phyloP scores from a whole-genome alignment of 2,797 vertebrate genomes.

The Carduelis carduelis region DNA sequence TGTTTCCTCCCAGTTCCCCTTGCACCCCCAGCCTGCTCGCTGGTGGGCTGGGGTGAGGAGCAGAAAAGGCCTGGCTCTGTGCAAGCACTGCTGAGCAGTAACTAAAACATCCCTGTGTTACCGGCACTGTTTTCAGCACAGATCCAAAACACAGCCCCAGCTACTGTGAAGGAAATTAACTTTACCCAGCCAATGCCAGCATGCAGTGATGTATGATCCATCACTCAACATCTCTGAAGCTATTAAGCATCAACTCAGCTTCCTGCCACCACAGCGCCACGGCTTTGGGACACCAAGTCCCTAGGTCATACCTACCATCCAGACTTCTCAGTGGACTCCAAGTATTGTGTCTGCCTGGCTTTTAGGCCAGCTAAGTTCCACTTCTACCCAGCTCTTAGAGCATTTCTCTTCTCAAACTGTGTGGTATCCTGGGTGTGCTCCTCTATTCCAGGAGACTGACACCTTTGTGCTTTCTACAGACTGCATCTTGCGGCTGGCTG shows the following conservation, averaged over 20 bases:
- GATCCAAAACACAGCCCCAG: neutral
- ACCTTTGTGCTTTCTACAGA: neutral
- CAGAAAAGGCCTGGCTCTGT: neutral
- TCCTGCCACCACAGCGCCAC: neutral
- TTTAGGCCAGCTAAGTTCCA: neutral
- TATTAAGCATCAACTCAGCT: neutral
- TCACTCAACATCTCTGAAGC: neutral
- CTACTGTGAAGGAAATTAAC: neutral
- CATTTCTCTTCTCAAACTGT: neutral
- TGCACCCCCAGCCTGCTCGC: neutral
- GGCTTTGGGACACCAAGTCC: neutral
- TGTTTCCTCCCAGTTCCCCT: neutral
- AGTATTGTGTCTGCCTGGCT: neutral
- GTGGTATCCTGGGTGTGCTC: neutral
- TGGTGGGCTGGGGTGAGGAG: neutral
- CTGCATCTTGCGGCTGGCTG: neutral
- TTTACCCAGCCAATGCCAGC: neutral
- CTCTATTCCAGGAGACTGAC: neutral
- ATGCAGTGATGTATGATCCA: neutral
- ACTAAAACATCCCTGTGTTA: neutral
- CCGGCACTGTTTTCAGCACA: neutral
- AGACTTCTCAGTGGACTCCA: neutral
- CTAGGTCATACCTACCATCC: neutral
- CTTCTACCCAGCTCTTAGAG: neutral
- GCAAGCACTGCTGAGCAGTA: neutral